phyloP scores from a whole-genome alignment of 35 echinoderm and acorn worm genomes.

The Anneissia japonica region DNA sequence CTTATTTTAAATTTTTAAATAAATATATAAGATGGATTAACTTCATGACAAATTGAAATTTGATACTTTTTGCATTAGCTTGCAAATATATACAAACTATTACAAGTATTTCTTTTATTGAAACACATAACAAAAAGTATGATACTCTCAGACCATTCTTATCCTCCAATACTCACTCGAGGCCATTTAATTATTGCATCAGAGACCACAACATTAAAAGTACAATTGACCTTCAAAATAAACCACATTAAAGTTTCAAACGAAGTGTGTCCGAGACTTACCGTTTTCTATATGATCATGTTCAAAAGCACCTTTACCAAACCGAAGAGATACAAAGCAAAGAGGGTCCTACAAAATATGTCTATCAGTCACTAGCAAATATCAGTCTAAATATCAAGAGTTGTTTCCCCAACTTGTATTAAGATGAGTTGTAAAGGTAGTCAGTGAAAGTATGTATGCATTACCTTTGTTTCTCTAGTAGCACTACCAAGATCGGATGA shows the following conservation, averaged over 20 bases:
- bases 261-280: neutral
- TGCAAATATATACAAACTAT: no score
- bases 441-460: neutral
- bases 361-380: neutral
- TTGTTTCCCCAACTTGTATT: neutral
- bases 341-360: no score
- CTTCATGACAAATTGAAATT: no score
- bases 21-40: no score
- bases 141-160: no score
- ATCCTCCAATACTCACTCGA: no score
- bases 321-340: neutral
- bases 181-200: no score
- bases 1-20: no score
- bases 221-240: neutral
- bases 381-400: neutral
- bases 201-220: no score
- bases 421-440: neutral
- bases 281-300: neutral
- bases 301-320: neutral
- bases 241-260: neutral
- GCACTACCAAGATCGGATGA: neutral
- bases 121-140: no score
- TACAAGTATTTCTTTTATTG: no score
- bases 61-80: no score
- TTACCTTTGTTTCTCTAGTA: conserved; percentile 1